phyloP scores from a whole-genome alignment of 2,888 invertebrate genomes.

The Congeria kusceri region DNA sequence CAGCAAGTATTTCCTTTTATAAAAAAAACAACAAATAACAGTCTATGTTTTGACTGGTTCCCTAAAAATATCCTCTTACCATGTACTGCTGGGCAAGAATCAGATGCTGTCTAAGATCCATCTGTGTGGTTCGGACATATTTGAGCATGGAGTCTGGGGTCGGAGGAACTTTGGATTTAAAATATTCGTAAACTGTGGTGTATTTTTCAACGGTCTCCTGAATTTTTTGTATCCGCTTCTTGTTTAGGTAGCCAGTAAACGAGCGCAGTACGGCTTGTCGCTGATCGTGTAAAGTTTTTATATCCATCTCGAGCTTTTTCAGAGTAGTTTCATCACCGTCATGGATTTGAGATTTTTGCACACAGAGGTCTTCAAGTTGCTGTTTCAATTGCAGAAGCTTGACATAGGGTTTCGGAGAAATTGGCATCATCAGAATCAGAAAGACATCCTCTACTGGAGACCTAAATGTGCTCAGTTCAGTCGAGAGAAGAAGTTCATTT shows the following conservation, averaged over 20 bases:
- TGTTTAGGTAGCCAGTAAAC: constrained; percentile 62
- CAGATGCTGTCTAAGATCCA: constrained; percentile 57
- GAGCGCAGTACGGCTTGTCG: constrained; percentile 48
- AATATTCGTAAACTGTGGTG: constrained; percentile 54
- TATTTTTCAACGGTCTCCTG: constrained; percentile 55
- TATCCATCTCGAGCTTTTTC: constrained; percentile 23
- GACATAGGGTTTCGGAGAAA: constrained; percentile 51
- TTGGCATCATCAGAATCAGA: constrained; percentile 54
- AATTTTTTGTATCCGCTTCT: constrained; percentile 53
- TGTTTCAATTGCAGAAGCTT: constrained; percentile 40
- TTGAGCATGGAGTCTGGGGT: constrained; percentile 42
- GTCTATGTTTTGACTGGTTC: too few species aligned
- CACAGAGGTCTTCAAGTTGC: neutral
- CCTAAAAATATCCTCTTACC: constrained; percentile 36
- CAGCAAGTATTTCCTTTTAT: too few species aligned
- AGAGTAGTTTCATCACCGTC: neutral
- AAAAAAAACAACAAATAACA: too few species aligned
- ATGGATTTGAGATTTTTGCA: neutral
- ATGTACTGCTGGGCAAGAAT: constrained; percentile 58
- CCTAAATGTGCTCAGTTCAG: constrained; percentile 47
- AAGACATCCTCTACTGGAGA: constrained; percentile 51
- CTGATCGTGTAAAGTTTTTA: constrained; percentile 37
- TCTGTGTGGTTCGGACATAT: constrained; percentile 54
- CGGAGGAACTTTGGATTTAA: constrained; percentile 37
- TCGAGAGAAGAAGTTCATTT: constrained; percentile 47